A percentile compares a stretch with the other conserved stretches of the same genome.
Conservation (phyloP, 2,888 invertebrate species). For the Melinaea menophilus region DNA sequence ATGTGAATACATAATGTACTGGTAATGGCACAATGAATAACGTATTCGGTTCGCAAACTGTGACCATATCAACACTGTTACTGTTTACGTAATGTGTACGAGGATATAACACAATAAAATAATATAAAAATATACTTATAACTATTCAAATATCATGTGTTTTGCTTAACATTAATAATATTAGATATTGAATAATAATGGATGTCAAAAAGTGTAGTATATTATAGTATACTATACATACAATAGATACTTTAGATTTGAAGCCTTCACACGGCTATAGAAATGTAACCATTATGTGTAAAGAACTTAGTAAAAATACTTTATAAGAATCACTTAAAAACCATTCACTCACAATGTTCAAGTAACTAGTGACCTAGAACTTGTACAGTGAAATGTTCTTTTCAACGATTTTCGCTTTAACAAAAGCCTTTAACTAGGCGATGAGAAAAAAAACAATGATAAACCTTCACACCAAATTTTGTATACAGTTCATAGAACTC, state of each 20-base stretch:
- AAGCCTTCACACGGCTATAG: too few species aligned
- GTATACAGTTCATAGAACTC: conserved; percentile 49
- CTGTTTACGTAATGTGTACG: conserved; percentile 28
- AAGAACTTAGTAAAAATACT: not conserved
- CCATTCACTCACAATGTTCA: conserved; percentile 2
- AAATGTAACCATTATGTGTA: too few species aligned
- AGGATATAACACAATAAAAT: conserved; percentile 24
- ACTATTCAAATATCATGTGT: too few species aligned
- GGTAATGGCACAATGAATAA: conserved; percentile 28
- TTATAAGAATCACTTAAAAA: conserved; percentile 18
- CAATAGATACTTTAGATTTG: too few species aligned
- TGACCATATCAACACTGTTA: conserved; percentile 29
- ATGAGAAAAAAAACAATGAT: conserved; percentile 23
- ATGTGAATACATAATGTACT: conserved; percentile 26
- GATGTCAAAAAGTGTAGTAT: too few species aligned
- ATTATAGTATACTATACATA: too few species aligned
- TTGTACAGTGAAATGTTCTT: conserved; percentile 23
- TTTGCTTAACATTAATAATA: too few species aligned
- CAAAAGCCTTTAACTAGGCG: conserved; percentile 18
- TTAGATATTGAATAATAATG: too few species aligned
- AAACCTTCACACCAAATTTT: conserved; percentile 41
- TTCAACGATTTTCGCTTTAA: conserved; percentile 21
- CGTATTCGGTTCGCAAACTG: conserved; percentile 35
- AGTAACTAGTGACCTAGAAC: conserved; percentile 25
- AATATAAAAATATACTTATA: too few species aligned